phyloP scores from a whole-genome alignment of 2,797 vertebrate genomes.

The Galagoides demidoff region DNA sequence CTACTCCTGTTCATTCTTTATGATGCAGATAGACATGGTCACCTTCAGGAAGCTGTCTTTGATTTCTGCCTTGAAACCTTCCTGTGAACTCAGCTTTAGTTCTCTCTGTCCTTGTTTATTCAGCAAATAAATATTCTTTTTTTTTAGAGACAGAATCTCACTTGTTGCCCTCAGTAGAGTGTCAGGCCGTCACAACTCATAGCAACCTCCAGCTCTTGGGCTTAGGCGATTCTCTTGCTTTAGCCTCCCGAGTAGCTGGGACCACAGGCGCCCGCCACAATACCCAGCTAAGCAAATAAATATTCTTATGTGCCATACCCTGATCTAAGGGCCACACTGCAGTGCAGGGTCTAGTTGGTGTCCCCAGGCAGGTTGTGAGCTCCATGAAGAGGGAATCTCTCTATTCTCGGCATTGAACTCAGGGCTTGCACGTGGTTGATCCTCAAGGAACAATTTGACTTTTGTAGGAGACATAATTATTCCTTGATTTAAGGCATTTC shows the following conservation, averaged over 20 bases:
- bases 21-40: neutral
- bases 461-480: neutral
- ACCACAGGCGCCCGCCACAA: no score
- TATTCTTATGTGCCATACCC: neutral
- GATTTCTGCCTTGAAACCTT: conserved; percentile 8
- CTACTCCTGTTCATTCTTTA: conserved; percentile 32
- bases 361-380: neutral
- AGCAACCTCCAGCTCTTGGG: no score
- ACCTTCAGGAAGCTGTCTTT: neutral
- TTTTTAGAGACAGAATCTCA: no score
- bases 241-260: no score
- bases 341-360: neutral
- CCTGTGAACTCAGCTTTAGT: neutral
- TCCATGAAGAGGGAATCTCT: neutral
- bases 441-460: neutral
- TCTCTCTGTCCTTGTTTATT: neutral
- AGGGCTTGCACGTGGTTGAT: neutral
- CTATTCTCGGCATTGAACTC: neutral
- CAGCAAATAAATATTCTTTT: neutral
- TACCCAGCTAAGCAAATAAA: neutral
- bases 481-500: neutral
- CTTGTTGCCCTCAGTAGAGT: no score
- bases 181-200: no score
- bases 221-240: no score
- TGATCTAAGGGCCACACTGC: neutral